phyloP scores from a whole-genome alignment of 1,140 invertebrate species.

The Cotesia vestalis region DNA sequence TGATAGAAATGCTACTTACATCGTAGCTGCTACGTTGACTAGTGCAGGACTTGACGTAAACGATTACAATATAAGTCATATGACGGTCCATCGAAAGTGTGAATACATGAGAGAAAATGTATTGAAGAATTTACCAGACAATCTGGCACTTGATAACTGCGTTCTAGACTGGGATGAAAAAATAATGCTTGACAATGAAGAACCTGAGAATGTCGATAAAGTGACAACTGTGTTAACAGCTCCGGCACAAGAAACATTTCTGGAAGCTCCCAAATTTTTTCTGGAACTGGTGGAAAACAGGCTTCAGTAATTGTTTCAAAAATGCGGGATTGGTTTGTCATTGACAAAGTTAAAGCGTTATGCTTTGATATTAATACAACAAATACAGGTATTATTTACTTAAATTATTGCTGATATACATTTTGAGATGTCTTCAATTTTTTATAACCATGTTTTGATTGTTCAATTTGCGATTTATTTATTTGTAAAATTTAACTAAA shows the following conservation, averaged over 20 bases:
- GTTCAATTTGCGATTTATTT: slow-evolving; percentile 10
- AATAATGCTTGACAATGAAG: background rate
- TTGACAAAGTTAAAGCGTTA: slow-evolving; percentile 33
- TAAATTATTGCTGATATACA: background rate
- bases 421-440: slow-evolving; percentile 9
- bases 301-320: slow-evolving; percentile 42
- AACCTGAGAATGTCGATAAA: too few species aligned
- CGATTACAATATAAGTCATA: slow-evolving; percentile 2
- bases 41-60: background rate
- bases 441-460: background rate
- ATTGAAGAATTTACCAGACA: too few species aligned
- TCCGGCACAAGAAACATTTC: slow-evolving; percentile 39
- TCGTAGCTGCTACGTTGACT: background rate
- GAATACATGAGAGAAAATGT: slow-evolving; percentile 21
- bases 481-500: slow-evolving; percentile 1
- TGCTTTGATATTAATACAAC: slow-evolving; percentile 40
- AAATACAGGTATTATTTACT: slow-evolving; percentile 34
- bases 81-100: background rate
- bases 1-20: slow-evolving; percentile 6
- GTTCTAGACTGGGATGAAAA: too few species aligned
- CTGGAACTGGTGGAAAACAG: slow-evolving; percentile 44
- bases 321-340: slow-evolving; percentile 32
- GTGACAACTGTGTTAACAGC: slow-evolving; percentile 40
- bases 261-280: slow-evolving; percentile 46
- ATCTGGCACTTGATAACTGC: too few species aligned